Percentiles rank a stretch among this genome's conserved stretches.
These are phyloP conservation scores for Colaptes auratus DNA, from an alignment of 2,113 vertebrate species.

Conservation along the genomic window DNA sequence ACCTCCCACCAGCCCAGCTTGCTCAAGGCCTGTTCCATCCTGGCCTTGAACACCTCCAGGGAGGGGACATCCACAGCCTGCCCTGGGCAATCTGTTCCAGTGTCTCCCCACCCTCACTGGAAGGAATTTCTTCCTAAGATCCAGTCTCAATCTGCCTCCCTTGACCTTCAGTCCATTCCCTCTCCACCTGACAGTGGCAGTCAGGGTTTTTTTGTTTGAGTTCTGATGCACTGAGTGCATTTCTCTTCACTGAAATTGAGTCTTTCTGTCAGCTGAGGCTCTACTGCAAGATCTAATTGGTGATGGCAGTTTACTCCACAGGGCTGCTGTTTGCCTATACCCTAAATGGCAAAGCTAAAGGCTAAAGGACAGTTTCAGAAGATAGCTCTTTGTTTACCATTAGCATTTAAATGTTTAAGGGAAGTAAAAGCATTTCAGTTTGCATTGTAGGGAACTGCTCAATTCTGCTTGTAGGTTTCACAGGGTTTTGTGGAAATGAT, in stretches of 20 bases:
- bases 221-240: not conserved
- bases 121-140: no score
- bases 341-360: not conserved
- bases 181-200: not conserved
- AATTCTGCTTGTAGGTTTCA: not conserved
- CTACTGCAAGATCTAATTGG: not conserved
- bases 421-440: not conserved
- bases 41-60: no score
- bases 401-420: not conserved
- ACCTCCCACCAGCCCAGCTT: no score
- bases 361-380: not conserved
- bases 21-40: no score
- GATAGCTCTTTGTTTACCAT: not conserved
- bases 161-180: no score
- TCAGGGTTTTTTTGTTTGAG: not conserved
- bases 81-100: no score
- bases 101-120: no score
- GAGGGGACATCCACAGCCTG: no score
- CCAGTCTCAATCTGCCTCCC: no score
- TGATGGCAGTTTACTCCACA: not conserved
- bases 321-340: not conserved
- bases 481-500: not conserved
- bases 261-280: not conserved
- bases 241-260: not conserved
- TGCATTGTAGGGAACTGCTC: not conserved